These are phyloP conservation scores for Calliopsis andreniformis DNA, from an alignment of 1,140 invertebrate species.

Conservation along the genomic window DNA sequence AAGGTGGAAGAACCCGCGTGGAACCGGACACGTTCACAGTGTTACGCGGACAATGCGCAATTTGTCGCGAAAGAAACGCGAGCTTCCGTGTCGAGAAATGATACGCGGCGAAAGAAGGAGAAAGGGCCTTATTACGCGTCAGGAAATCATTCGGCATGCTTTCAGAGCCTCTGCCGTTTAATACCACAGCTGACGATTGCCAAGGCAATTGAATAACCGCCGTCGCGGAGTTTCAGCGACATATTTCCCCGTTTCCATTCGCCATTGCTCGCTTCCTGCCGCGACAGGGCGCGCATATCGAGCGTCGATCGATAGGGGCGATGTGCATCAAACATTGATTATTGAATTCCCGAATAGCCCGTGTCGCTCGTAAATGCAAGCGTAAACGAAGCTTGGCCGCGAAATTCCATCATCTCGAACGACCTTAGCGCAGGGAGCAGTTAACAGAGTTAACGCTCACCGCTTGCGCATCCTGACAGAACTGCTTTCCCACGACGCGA, in stretches of 20 bases:
- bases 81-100: constrained; percentile 18
- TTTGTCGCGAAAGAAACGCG: constrained; percentile 10
- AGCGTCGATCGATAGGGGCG: constrained; percentile 11
- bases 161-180: constrained; percentile 25
- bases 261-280: too few relatives aligned
- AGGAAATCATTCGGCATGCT: constrained; percentile 26
- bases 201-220: constrained; percentile 58
- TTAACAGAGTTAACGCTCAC: constrained; percentile 17
- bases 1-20: not conserved
- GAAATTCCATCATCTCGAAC: constrained; percentile 10
- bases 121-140: not conserved
- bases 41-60: constrained; percentile 12
- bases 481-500: not conserved
- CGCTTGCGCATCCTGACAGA: not conserved
- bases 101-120: not conserved
- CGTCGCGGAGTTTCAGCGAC: constrained; percentile 1
- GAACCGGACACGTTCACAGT: too few relatives aligned
- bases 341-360: constrained; percentile 4
- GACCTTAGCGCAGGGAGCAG: not conserved
- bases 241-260: not conserved
- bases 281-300: too few relatives aligned
- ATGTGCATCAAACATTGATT: constrained; percentile 20
- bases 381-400: not conserved
- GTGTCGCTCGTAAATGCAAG: not conserved
- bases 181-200: constrained; percentile 8